Conservation (phyloP, 2,797 vertebrate genomes). For the Girardinus metallicus region DNA sequence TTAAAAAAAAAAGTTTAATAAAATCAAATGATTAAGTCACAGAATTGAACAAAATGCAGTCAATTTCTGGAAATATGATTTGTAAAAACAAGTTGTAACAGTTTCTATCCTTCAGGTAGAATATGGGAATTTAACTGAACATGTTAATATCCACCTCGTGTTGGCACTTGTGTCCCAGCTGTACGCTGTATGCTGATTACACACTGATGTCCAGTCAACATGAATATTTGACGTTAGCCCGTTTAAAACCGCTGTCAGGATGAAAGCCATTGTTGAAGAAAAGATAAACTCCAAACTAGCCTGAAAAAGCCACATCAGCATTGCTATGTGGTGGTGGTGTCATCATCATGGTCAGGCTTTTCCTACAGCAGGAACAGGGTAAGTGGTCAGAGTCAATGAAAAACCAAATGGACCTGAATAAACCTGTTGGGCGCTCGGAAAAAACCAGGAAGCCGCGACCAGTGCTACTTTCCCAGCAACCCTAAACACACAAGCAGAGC, state of each 20-base stretch:
- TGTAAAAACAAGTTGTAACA: no score
- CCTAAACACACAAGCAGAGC: neutral
- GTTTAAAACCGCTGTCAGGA: neutral
- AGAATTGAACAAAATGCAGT: no score
- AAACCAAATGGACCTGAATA: neutral
- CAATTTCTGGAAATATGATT: no score
- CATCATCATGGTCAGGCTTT: neutral
- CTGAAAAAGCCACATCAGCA: neutral
- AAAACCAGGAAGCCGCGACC: neutral
- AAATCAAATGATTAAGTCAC: no score
- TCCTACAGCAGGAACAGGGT: neutral
- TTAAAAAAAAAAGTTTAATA: no score
- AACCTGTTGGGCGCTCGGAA: neutral
- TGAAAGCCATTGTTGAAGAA: neutral
- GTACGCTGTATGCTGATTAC: no score
- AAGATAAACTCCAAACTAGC: neutral
- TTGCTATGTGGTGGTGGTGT: neutral
- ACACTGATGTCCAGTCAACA: no score
- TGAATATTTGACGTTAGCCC: no score
- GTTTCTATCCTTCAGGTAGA: no score
- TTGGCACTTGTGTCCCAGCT: no score
- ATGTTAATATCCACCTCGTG: no score
- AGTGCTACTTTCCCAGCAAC: neutral
- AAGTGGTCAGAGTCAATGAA: neutral
- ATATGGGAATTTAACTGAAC: no score